Evolutionary conservation across 2,888 invertebrate species (phyloP).

Genomic region (Lasioglossum pauxillum): DNA sequence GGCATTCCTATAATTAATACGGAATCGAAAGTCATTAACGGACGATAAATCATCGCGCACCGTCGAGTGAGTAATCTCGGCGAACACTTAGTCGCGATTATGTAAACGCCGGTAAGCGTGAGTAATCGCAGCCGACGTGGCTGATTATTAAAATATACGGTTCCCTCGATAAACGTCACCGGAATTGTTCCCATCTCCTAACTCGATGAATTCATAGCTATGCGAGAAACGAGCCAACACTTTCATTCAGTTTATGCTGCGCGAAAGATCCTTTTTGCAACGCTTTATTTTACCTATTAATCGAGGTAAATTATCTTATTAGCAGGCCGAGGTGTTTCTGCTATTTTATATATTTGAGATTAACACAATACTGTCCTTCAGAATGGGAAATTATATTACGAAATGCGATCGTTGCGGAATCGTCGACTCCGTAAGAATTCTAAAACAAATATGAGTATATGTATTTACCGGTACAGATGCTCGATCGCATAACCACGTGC

Average conservation of each 20-base stretch:
- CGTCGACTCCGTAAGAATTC: neutral
- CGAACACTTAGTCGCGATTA: constrained; percentile 66
- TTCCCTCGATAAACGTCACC: constrained; percentile 24
- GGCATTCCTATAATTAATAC: constrained; percentile 64
- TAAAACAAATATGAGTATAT: neutral
- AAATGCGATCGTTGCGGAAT: neutral
- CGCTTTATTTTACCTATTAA: neutral
- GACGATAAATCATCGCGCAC: constrained; percentile 64
- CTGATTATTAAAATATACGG: constrained; percentile 60
- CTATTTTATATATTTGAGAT: neutral
- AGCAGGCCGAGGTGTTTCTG: neutral
- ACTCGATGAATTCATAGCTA: neutral
- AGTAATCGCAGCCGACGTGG: constrained; percentile 58
- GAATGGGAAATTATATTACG: neutral
- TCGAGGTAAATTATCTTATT: neutral
- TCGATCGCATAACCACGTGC: neutral
- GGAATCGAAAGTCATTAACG: constrained; percentile 71
- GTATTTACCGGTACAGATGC: neutral
- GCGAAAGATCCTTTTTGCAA: neutral
- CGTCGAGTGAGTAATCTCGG: constrained; percentile 58
- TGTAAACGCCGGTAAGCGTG: constrained; percentile 69
- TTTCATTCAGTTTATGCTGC: neutral
- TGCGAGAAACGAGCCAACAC: neutral
- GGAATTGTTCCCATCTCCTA: constrained; percentile 18
- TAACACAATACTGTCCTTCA: neutral